Base-by-base conservation (phyloP, 2,113 vertebrate genomes). In the Archocentrus centrarchus region DNA sequence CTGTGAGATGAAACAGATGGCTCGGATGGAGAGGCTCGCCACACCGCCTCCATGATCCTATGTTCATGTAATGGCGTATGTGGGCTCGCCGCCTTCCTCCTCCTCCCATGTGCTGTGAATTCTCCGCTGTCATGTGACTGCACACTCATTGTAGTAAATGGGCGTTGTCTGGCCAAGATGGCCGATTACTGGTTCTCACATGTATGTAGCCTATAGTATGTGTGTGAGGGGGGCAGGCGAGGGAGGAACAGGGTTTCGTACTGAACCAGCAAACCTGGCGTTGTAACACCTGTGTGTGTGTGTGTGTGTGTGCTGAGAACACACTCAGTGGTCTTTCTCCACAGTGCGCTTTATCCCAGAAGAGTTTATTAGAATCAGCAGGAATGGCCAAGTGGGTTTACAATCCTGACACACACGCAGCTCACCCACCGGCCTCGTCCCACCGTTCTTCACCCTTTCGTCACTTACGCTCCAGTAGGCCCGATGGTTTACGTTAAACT, bases 141-240 rank as follows among this genome's bases (percentile, higher is more conserved):
- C 88, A 66, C 87, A 58, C 78, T 95, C 93, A 86, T 92, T 90
- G 93, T 95, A 92, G 93, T 95, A 96, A 95, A 93, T 95, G 95
- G 95, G 95, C 95, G 95, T 96, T 95, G 95, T 79, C 93, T 86
- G 86, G 77, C 77, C 90, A 95, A 95, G 81, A 96, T 96, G 95
- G 94, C 95, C 53, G 94, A 90, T 81, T 61, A 68, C 88, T 87
- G 77, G 22, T 85, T 84, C 78, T 80, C 92, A 91, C 85, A 77
- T 91, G 89, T 76, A 64, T 63, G 24, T 1, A 10, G 35, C 11
- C 20, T 60, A 58, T 75, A 9, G 18, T 35, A 11, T 17, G 35
- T 4, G 41, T 2, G 61, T 2, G 59, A 7, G 8, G 2, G 1
- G 2, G 7, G 7, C 2, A 2, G 20, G 4, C 5, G 2, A 44